These are phyloP conservation scores for Atherinosoma microstoma DNA, from an alignment of 2,797 vertebrate genomes.

Conservation along the genomic window DNA sequence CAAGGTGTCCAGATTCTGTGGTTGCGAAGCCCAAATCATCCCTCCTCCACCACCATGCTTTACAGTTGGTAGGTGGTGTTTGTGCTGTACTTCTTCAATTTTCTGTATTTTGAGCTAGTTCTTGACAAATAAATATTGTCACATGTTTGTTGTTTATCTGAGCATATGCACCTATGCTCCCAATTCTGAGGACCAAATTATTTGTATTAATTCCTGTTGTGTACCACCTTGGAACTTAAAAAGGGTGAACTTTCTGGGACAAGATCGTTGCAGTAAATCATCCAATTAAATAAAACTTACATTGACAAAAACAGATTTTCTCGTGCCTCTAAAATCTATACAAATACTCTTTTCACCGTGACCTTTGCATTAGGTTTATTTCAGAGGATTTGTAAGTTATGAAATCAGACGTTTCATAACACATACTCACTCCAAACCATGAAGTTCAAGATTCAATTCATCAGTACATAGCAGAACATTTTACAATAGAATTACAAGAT, in stretches of 20 bases:
- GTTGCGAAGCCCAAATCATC: neutral
- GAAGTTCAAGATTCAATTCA: neutral
- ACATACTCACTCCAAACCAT: neutral
- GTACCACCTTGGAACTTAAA: neutral
- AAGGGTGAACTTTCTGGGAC: neutral
- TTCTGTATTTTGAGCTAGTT: neutral
- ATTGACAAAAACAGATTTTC: neutral
- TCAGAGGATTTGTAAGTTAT: slow-evolving; percentile 14
- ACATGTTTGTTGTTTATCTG: neutral
- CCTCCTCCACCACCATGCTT: neutral
- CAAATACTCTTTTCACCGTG: neutral
- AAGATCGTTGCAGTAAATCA: neutral
- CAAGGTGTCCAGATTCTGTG: neutral
- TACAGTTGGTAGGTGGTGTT: neutral
- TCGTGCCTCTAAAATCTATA: neutral
- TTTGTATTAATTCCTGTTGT: neutral
- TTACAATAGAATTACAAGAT: neutral
- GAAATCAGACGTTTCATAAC: slow-evolving; percentile 27
- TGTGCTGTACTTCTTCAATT: too few relatives aligned
- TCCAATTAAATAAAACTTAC: slow-evolving; percentile 1
- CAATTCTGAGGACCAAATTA: neutral
- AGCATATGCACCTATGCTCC: too few relatives aligned
- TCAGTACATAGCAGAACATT: neutral
- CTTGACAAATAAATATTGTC: neutral
- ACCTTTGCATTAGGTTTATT: neutral